A percentile compares a stretch with the other conserved stretches of the same genome.
Conservation (phyloP, 2,113 vertebrate species). For the Mastomys coucha region DNA sequence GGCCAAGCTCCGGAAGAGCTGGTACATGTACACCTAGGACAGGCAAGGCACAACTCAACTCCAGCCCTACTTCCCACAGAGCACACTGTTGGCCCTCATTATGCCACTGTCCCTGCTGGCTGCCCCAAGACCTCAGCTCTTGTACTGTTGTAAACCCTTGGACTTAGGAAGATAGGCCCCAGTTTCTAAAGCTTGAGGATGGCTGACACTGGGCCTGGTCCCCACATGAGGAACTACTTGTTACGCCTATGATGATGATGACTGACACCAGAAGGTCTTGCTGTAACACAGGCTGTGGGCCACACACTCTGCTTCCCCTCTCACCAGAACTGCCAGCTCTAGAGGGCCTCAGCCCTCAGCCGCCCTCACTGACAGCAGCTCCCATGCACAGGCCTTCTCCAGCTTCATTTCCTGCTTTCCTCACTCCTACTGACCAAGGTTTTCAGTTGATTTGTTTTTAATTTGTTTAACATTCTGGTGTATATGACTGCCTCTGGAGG, state of each 20-base stretch:
- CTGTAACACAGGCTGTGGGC: background rate
- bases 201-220: background rate
- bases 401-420: conserved; percentile 35
- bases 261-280: background rate
- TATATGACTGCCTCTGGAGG: background rate
- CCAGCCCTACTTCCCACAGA: background rate
- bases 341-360: background rate
- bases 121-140: background rate
- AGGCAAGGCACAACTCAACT: conserved; percentile 24
- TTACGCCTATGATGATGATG: background rate
- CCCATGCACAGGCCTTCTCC: conserved; percentile 9
- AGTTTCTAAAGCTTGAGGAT: background rate
- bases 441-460: background rate
- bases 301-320: background rate
- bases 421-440: conserved; percentile 1
- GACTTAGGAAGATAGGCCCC: too few species aligned
- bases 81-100: background rate
- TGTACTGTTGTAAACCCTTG: background rate
- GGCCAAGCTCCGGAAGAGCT: conserved; percentile 96
- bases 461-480: background rate
- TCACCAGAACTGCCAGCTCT: background rate
- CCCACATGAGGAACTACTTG: background rate
- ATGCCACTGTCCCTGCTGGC: background rate
- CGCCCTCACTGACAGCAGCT: background rate
- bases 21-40: conserved; percentile 96